Evolutionary conservation across 2,888 invertebrate species (phyloP).

Genomic region (Tiliacea aurago): DNA sequence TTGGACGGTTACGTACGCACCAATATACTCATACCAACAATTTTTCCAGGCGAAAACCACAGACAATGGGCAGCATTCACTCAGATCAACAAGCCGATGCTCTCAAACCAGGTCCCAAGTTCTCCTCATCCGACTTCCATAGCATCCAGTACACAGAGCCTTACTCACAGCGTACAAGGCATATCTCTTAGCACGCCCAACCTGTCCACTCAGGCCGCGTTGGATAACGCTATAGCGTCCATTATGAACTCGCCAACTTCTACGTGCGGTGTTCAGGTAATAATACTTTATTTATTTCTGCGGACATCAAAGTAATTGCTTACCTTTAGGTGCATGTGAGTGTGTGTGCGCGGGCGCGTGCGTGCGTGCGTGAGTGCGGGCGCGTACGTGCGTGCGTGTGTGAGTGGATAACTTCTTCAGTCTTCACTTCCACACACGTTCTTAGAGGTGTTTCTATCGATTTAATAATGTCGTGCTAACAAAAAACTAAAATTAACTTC

Average conservation of each 20-base stretch:
- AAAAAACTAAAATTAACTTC: neutral
- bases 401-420: neutral
- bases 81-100: conserved; percentile 75
- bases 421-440: neutral
- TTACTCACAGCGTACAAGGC: conserved; percentile 86
- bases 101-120: conserved; percentile 73
- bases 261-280: conserved; percentile 70
- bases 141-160: conserved; percentile 77
- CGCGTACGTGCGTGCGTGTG: no score
- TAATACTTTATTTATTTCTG: neutral
- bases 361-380: no score
- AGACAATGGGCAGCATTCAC: conserved; percentile 85
- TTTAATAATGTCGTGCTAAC: neutral
- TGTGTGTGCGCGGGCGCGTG: no score
- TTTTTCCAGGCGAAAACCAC: conserved; percentile 79
- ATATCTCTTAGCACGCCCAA: conserved; percentile 83
- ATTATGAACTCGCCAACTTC: conserved; percentile 84
- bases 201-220: conserved; percentile 79
- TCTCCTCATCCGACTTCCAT: conserved; percentile 76
- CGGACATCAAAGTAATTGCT: neutral
- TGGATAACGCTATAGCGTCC: conserved; percentile 86
- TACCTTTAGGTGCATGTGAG: no score
- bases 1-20: no score
- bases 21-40: no score
- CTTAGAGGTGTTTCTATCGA: neutral